Evolutionary conservation across 2,888 invertebrate species (phyloP).

Genomic region (Eupithecia vulgata): DNA sequence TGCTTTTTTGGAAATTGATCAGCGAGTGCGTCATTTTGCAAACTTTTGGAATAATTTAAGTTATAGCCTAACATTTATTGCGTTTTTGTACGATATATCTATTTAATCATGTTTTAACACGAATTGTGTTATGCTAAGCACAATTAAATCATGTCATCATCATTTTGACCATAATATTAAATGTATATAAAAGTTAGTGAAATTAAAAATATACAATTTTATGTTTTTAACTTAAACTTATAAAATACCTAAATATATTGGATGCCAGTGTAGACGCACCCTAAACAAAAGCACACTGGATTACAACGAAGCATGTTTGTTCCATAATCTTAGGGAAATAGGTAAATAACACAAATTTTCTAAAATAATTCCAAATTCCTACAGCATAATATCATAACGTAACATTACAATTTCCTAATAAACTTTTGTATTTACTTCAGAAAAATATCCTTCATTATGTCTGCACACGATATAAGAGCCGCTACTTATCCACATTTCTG

Average conservation of each 20-base stretch:
- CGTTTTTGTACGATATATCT: constrained; percentile 11
- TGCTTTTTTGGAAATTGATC: background rate
- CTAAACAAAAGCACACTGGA: constrained; percentile 41
- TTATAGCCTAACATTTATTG: constrained; percentile 3
- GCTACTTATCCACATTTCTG: constrained; percentile 32
- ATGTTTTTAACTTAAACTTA: background rate
- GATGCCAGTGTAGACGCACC: constrained; percentile 39
- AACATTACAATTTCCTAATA: constrained; percentile 38
- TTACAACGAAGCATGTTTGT: constrained; percentile 43
- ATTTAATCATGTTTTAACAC: constrained; percentile 4
- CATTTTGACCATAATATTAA: constrained; percentile 7
- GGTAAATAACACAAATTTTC: constrained; percentile 32
- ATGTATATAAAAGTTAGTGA: background rate
- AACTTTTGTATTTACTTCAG: constrained; percentile 41
- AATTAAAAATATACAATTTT: constrained; percentile 3
- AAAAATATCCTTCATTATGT: constrained; percentile 42
- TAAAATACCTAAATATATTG: constrained; percentile 13
- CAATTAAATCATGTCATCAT: constrained; percentile 4
- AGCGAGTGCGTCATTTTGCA: constrained; percentile 2
- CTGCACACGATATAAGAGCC: constrained; percentile 35
- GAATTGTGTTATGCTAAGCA: constrained; percentile 2
- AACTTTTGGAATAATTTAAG: background rate
- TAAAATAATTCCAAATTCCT: constrained; percentile 43
- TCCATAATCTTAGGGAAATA: constrained; percentile 37
- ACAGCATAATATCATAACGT: constrained; percentile 43